Evolutionary conservation across 2,797 vertebrate genomes (phyloP).

Genomic region (Pygocentrus nattereri): DNA sequence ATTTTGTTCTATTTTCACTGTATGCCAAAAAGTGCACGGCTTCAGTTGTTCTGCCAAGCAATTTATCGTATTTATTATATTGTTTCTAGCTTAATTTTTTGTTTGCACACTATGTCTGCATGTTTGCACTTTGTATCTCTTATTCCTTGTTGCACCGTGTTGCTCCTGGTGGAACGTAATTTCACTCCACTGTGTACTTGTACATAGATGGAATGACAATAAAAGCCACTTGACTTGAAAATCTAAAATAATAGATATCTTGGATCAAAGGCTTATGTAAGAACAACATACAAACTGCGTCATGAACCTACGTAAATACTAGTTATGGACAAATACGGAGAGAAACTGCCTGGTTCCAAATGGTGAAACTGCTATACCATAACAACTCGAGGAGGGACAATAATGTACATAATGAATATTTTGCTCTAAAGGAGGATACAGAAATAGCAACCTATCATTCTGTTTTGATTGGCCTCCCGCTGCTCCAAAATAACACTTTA

Average conservation of each 20-base stretch:
- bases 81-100: too few relatives aligned
- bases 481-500: conserved; percentile 14
- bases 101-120: too few relatives aligned
- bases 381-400: neutral
- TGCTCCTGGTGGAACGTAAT: too few relatives aligned
- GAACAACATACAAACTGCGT: neutral
- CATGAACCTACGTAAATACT: conserved; percentile 13
- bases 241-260: neutral
- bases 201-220: too few relatives aligned
- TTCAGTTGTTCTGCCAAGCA: neutral
- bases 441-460: conserved; percentile 24
- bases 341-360: conserved; percentile 3
- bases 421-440: neutral
- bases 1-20: too few relatives aligned
- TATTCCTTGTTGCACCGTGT: too few relatives aligned
- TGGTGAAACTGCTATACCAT: neutral
- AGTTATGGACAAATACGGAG: too few relatives aligned
- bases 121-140: too few relatives aligned
- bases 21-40: too few relatives aligned
- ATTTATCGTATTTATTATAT: too few relatives aligned
- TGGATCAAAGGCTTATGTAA: conserved; percentile 21
- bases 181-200: too few relatives aligned
- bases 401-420: conserved; percentile 28
- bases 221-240: too few relatives aligned
- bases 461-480: conserved; percentile 13